Conservation (phyloP, 2,888 invertebrate species). For the Eilema griseolum region DNA sequence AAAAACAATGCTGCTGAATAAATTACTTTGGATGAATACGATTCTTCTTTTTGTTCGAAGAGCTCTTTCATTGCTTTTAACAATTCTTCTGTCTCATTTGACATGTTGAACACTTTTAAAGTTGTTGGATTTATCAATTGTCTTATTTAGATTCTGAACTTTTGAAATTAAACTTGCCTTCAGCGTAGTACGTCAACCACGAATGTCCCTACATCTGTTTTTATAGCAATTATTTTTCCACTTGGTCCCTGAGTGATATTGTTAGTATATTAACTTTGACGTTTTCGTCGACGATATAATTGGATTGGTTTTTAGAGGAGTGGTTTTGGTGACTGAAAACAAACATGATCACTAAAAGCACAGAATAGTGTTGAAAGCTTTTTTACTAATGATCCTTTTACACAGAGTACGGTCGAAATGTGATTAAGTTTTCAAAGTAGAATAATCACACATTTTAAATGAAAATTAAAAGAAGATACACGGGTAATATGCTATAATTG, state of each 20-base stretch:
- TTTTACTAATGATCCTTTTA: not conserved
- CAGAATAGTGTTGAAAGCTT: too few species aligned
- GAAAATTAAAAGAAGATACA: too few species aligned
- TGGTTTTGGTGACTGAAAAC: not conserved
- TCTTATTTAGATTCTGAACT: not conserved
- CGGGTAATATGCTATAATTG: too few species aligned
- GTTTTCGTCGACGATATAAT: not conserved
- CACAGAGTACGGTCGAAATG: not conserved
- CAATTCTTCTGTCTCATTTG: slow-evolving; percentile 24
- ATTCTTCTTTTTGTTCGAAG: slow-evolving; percentile 17
- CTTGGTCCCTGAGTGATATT: not conserved
- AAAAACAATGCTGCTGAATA: slow-evolving; percentile 36
- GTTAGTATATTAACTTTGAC: not conserved
- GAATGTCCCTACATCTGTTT: not conserved
- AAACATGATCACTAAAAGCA: not conserved
- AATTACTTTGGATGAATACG: slow-evolving; percentile 33
- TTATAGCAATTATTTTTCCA: not conserved
- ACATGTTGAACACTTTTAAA: slow-evolving; percentile 16
- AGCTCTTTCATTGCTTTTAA: slow-evolving; percentile 32
- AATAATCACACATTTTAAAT: too few species aligned
- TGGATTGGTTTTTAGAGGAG: not conserved
- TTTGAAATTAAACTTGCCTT: not conserved
- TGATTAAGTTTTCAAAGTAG: not conserved
- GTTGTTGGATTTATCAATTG: not conserved
- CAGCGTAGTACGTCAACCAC: not conserved